Conservation (phyloP, 1,140 invertebrate species). For the Sycobia sp. region DNA sequence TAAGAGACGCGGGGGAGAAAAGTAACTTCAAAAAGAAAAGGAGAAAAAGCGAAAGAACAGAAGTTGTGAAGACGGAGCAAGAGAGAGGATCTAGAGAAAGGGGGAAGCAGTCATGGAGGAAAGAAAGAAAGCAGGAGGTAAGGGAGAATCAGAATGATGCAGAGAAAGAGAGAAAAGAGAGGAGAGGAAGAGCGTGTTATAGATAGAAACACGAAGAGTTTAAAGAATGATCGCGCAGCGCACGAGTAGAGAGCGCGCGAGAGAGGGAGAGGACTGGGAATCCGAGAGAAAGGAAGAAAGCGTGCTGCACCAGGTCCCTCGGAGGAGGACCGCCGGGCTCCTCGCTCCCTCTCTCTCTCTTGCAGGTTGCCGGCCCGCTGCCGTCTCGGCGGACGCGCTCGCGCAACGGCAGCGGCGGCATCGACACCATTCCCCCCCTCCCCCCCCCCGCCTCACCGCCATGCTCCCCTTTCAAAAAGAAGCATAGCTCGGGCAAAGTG, state of each 20-base stretch:
- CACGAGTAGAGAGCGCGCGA: not conserved
- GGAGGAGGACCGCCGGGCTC: no score
- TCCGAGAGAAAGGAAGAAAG: slow-evolving; percentile 11
- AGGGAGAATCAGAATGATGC: not conserved
- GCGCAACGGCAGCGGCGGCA: slow-evolving; percentile 29
- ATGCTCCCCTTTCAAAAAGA: slow-evolving; percentile 49
- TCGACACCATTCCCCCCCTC: no score
- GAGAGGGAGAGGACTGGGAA: no score
- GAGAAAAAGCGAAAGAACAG: not conserved
- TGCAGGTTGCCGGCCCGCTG: no score
- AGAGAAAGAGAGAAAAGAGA: slow-evolving; percentile 5
- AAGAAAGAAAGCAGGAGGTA: no score
- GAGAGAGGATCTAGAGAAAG: no score
- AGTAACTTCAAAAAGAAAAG: not conserved
- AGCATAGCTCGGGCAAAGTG: slow-evolving; percentile 59
- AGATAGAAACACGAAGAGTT: not conserved
- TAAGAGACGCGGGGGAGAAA: not conserved
- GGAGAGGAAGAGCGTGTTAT: not conserved
- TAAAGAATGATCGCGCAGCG: not conserved
- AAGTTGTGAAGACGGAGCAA: no score
- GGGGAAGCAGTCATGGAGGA: no score
- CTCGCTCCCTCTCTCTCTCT: no score
- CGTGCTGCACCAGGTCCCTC: no score
- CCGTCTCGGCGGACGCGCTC: slow-evolving; percentile 21
- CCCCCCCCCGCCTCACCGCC: no score